Percentiles rank a stretch among this genome's conserved stretches.
Conservation (phyloP, 2,113 vertebrate species). For the Alligator mississippiensis region DNA sequence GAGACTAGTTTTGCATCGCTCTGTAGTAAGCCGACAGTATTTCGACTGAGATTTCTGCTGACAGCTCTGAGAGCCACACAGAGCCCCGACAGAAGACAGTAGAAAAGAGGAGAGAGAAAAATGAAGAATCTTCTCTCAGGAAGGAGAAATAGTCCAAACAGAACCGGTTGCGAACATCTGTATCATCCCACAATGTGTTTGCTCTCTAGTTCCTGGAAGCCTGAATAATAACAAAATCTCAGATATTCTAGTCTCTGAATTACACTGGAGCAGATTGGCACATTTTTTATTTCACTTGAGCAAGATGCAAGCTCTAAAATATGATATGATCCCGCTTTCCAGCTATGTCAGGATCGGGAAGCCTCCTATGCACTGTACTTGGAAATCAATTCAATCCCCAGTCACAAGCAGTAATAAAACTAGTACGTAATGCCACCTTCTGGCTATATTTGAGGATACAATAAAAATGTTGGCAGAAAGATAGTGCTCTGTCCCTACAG, state of each 20-base stretch:
- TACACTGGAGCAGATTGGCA: background rate
- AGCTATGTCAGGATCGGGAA: background rate
- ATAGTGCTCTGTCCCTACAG: slow-evolving; percentile 35
- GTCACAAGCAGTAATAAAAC: slow-evolving; percentile 26
- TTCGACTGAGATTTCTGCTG: background rate
- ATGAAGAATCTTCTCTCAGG: background rate
- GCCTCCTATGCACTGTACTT: background rate
- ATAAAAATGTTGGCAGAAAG: slow-evolving; percentile 5
- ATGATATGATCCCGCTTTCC: background rate
- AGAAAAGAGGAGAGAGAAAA: background rate
- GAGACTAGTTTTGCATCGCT: background rate
- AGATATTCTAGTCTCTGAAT: background rate
- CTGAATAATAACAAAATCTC: background rate
- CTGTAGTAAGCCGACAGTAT: background rate
- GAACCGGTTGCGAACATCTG: background rate
- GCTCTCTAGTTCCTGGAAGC: background rate
- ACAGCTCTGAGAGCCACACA: background rate
- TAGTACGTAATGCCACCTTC: slow-evolving; percentile 72
- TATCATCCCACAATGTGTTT: background rate
- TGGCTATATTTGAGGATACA: slow-evolving; percentile 40
- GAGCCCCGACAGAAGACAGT: background rate
- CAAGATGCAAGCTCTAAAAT: background rate
- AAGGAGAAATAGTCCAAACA: background rate
- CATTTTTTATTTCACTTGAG: background rate
- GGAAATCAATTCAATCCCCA: background rate